phyloP scores from a whole-genome alignment of 2,113 vertebrate species.

The Psittacula cyanocephala region DNA sequence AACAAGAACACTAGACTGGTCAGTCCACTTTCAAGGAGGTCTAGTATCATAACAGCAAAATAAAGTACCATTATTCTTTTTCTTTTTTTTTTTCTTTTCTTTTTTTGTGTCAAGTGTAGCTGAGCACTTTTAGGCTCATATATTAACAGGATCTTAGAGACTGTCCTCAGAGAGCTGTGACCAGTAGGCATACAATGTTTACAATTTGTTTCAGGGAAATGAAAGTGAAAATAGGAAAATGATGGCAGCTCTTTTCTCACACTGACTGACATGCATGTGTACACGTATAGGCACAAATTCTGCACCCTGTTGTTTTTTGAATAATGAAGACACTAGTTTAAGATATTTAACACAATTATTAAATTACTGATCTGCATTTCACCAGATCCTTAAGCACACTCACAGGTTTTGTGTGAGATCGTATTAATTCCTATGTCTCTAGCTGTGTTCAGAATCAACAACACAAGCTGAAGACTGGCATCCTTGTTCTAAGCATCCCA shows the following conservation, averaged over 20 bases:
- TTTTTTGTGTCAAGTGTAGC: background rate
- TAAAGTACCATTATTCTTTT: background rate
- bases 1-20: background rate
- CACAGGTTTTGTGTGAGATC: background rate
- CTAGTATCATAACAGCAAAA: background rate
- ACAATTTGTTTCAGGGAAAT: background rate
- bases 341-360: background rate
- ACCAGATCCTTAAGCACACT: background rate
- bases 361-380: background rate
- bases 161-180: background rate
- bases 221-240: background rate
- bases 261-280: background rate
- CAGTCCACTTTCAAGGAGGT: background rate
- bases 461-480: background rate
- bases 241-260: background rate
- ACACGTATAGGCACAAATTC: rapidly evolving
- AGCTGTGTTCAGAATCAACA: background rate
- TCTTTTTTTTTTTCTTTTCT: background rate
- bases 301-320: background rate
- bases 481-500: background rate
- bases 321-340: background rate
- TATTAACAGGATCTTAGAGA: background rate
- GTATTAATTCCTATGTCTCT: background rate
- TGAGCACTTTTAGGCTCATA: background rate
- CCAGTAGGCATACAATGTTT: background rate